phyloP scores from a whole-genome alignment of 92 coral and sea anemone genomes.

The Anthopleura xanthogrammica region DNA sequence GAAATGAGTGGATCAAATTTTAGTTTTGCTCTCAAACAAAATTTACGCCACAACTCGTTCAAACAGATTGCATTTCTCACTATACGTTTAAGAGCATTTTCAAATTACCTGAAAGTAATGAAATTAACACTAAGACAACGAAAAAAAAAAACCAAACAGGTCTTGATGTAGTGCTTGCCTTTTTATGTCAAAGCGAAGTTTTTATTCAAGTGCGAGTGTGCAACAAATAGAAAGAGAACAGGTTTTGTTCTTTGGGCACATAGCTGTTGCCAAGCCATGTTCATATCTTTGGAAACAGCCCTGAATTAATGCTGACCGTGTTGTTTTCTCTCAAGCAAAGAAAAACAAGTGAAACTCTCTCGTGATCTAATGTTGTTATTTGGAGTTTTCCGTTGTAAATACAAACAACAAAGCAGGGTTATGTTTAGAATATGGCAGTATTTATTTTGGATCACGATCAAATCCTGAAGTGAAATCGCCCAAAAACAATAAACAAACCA shows the following conservation, averaged over 20 bases:
- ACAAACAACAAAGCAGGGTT: background rate
- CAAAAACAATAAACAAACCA: conserved; percentile 2
- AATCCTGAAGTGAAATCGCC: background rate
- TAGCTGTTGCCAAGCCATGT: no score
- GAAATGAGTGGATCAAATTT: no score
- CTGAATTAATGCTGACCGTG: no score
- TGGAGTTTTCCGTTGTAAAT: background rate
- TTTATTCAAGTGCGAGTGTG: no score
- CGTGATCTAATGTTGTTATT: conserved; percentile 2
- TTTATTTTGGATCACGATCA: background rate
- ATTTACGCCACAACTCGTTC: background rate
- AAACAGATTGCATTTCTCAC: background rate
- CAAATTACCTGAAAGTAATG: background rate
- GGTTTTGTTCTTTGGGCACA: no score
- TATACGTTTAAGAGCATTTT: background rate
- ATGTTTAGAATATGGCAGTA: background rate
- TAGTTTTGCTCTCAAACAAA: no score
- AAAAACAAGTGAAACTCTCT: background rate
- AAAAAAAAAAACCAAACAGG: background rate
- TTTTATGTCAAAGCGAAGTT: no score
- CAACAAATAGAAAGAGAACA: no score
- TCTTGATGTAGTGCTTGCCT: no score
- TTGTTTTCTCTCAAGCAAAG: no score
- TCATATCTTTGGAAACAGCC: no score
- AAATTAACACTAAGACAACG: background rate